A percentile compares a stretch with the other conserved stretches of the same genome.
Evolutionary conservation across 2,797 vertebrate genomes (phyloP).

Genomic region (Cetoscarus ocellatus): DNA sequence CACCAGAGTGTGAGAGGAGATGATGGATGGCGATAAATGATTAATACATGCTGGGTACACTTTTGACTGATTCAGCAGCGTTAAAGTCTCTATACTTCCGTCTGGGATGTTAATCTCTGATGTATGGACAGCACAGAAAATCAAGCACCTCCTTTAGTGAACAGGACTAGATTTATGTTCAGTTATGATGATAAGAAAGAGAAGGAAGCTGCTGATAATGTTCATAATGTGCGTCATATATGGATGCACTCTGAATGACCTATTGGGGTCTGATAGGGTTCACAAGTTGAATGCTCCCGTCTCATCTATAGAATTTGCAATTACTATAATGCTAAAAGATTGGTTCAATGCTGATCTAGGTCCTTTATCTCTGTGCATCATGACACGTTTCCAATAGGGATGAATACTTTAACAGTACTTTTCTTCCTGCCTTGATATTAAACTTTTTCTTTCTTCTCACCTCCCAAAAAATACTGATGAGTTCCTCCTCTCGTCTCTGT

Average conservation of each 20-base stretch:
- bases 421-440: background rate
- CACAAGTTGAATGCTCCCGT: constrained; percentile 21
- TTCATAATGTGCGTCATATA: constrained; percentile 45
- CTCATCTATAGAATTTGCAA: constrained; percentile 48
- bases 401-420: constrained; percentile 16
- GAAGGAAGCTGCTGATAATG: constrained; percentile 10
- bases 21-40: constrained; percentile 62
- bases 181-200: constrained; percentile 33
- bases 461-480: background rate
- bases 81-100: constrained; percentile 44
- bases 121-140: constrained; percentile 53
- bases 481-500: constrained; percentile 13
- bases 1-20: constrained; percentile 20
- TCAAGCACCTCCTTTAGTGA: constrained; percentile 30
- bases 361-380: constrained; percentile 24
- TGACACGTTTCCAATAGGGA: constrained; percentile 14
- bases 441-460: background rate
- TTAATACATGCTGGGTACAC: constrained; percentile 58
- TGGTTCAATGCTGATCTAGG: constrained; percentile 31
- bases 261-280: constrained; percentile 17
- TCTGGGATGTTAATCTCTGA: constrained; percentile 55
- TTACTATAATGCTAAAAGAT: constrained; percentile 41
- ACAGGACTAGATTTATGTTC: constrained; percentile 39
- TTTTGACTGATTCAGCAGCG: constrained; percentile 53
- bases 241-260: constrained; percentile 56